Evolutionary conservation across 2,797 vertebrate species (phyloP), one percentile per base, ranked within the genome.

Genomic region (Parauchenoglanis ngamensis): DNA sequence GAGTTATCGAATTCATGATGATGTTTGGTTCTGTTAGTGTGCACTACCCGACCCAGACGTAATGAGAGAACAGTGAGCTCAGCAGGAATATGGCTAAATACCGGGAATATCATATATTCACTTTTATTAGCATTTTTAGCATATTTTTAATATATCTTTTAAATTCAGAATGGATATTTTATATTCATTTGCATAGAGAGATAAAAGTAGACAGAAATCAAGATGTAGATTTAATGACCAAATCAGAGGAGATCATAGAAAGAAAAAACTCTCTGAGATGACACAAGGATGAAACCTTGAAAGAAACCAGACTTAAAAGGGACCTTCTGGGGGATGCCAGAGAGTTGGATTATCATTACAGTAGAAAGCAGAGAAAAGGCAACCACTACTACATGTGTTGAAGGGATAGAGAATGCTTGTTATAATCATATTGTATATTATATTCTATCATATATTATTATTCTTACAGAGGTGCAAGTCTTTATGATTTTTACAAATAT

Each of bases 1-100:
- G 52, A 40, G 7, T 49, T 81, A 80, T 82, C 0, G n/a, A 82
- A 82, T 65, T 82, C 80, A 67, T 2, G 21, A 81, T 49, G 13
- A 81, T 46, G 35, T 44, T 56, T 40, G 23, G 21, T 80, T 44
- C 23, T 63, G 8, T 81, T 44, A n/a, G 35, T 63, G 44, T 31
- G 59, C 6, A 2, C 25, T 67, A 19, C 25, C 13, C 7, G 25
- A 28, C 7, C 44, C 59, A 81, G 35, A 61, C 10, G 21, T 44
- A 61, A 61, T 13, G n/a, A 54, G 8, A 21, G 52, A 78, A 35
- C 28, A 78, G 28, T 35, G 54, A 78, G 19, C n/a, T 7, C n/a
- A 56, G 57, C 28, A 44, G 21, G 31, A 61, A 80, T 80, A 25
- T 23, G 31, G 56, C 19, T 80, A 40, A 25, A 77, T 31, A 44